A percentile compares a stretch with the other conserved stretches of the same genome.
phyloP scores from a whole-genome alignment of 1,140 invertebrate genomes.

The Pissodes strobi region DNA sequence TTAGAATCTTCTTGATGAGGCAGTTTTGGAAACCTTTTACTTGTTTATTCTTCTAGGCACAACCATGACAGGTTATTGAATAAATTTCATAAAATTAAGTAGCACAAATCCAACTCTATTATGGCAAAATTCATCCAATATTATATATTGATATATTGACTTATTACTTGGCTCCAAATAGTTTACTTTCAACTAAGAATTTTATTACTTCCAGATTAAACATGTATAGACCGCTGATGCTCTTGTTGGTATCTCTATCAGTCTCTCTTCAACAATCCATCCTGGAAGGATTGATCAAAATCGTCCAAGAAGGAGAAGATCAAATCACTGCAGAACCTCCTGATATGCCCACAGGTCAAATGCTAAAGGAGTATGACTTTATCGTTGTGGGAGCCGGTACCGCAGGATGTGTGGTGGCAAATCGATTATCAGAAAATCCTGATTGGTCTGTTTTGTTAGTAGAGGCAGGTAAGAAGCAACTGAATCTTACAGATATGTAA shows the following conservation, averaged over 20 bases:
- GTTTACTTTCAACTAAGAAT: no score
- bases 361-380: conserved; percentile 63
- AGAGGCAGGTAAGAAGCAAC: conserved; percentile 60
- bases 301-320: conserved; percentile 40
- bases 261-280: conserved; percentile 37
- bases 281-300: conserved; percentile 45
- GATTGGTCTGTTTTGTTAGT: conserved; percentile 63
- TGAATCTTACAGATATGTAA: no score
- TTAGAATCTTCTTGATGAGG: no score
- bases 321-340: conserved; percentile 42
- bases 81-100: no score
- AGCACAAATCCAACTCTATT: no score
- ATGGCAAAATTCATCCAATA: no score
- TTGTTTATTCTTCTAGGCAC: no score
- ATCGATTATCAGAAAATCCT: conserved; percentile 59
- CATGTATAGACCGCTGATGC: conserved; percentile 17
- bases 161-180: no score
- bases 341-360: conserved; percentile 38
- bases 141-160: no score
- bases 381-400: conserved; percentile 66
- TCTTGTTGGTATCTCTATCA: neutral
- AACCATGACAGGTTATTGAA: no score
- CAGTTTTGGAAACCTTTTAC: no score
- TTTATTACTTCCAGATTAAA: neutral
- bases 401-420: conserved; percentile 69